phyloP scores from a whole-genome alignment of 2,888 invertebrate genomes.

The Cecidostiba fungosa region DNA sequence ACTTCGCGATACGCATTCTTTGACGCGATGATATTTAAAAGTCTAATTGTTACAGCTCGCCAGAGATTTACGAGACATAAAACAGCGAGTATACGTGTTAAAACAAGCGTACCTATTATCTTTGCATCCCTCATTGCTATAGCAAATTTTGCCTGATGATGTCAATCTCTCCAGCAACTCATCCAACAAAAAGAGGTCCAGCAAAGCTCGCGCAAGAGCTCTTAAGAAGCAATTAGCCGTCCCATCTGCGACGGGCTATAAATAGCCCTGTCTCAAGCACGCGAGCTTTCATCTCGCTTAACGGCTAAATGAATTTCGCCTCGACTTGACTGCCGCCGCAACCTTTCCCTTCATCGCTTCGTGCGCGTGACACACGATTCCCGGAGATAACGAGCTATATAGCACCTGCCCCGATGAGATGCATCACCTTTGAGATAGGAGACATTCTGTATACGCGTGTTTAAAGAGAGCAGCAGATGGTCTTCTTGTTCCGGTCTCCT shows the following conservation, averaged over 20 bases:
- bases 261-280: background rate
- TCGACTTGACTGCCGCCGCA: background rate
- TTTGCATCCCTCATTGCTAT: no score
- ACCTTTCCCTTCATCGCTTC: conserved; percentile 7
- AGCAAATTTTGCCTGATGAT: no score
- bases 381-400: background rate
- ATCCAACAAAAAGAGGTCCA: background rate
- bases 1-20: background rate
- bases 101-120: no score
- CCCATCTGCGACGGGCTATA: conserved; percentile 13
- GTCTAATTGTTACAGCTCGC: no score
- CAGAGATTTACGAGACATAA: no score
- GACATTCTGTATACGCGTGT: background rate
- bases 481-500: background rate
- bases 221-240: conserved; percentile 24
- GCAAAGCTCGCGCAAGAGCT: background rate
- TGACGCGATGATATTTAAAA: background rate
- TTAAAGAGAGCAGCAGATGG: conserved; percentile 26
- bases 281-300: conserved; percentile 1
- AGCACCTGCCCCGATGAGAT: conserved; percentile 3
- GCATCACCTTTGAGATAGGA: background rate
- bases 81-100: no score
- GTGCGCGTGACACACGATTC: background rate
- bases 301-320: conserved; percentile 40
- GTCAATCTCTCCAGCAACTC: no score